phyloP scores from a whole-genome alignment of 2,888 invertebrate genomes.

The Metellina segmentata region DNA sequence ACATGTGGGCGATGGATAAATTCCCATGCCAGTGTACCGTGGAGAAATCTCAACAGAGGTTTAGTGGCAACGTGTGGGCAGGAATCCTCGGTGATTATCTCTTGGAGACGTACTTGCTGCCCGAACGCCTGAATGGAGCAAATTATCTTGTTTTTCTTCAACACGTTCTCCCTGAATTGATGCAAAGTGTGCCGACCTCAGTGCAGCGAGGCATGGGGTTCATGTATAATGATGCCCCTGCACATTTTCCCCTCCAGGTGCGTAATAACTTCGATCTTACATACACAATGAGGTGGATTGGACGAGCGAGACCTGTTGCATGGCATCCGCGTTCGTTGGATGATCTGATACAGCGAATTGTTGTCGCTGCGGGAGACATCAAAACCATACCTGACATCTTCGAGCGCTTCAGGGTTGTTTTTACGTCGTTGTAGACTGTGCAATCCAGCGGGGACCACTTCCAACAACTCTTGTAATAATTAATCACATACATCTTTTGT shows the following conservation, averaged over 20 bases:
- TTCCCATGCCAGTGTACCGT: no score
- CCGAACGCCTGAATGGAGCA: no score
- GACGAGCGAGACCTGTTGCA: neutral
- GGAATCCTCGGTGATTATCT: no score
- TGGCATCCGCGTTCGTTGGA: neutral
- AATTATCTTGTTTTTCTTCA: slow-evolving; percentile 2
- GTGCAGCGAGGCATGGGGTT: neutral
- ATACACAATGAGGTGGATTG: neutral
- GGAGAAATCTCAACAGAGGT: no score
- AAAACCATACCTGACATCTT: neutral
- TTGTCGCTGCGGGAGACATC: no score
- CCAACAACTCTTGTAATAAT: neutral
- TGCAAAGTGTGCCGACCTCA: neutral
- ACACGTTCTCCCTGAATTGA: neutral
- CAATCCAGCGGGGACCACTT: neutral
- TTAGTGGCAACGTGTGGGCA: no score
- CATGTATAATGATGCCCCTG: no score
- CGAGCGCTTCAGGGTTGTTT: neutral
- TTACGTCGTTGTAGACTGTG: neutral
- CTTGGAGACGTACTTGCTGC: no score
- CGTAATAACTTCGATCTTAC: no score
- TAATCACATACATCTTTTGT: neutral
- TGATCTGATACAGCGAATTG: neutral
- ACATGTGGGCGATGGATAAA: no score
- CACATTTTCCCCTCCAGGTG: no score